Percentiles rank a stretch among this genome's conserved stretches.
These are phyloP conservation scores for Alligator sinensis DNA, from an alignment of 2,113 vertebrate species.

Conservation along the genomic window DNA sequence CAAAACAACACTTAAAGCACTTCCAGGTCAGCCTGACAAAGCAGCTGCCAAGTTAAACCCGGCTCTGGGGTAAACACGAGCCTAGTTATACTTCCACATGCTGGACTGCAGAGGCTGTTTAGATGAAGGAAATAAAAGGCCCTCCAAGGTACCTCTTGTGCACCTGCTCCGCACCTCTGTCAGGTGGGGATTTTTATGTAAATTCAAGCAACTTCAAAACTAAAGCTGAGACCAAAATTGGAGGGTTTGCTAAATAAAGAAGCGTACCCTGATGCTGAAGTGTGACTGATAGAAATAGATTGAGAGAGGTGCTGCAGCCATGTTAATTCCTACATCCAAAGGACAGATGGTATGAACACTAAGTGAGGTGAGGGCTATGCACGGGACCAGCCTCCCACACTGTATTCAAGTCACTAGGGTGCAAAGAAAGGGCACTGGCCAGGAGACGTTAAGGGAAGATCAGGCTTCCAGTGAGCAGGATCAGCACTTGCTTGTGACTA, in stretches of 20 bases:
- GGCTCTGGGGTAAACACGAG: neutral
- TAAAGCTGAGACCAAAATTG: neutral
- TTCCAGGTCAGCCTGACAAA: neutral
- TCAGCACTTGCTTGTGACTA: neutral
- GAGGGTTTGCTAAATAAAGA: neutral
- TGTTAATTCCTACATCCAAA: neutral
- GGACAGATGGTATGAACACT: neutral
- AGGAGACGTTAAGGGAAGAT: no score
- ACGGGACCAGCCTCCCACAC: neutral
- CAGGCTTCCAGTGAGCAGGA: neutral
- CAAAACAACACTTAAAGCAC: neutral
- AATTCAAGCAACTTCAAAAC: neutral
- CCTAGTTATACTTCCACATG: neutral
- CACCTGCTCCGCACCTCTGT: neutral
- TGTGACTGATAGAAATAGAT: neutral
- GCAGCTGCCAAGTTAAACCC: neutral
- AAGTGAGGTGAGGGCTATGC: neutral
- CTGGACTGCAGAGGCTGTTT: neutral
- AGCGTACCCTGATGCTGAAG: neutral
- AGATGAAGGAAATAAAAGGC: fast-evolving
- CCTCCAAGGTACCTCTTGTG: fast-evolving
- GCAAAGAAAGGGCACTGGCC: neutral
- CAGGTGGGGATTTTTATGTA: neutral
- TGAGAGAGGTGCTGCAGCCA: no score
- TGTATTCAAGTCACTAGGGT: neutral